These are phyloP conservation scores for Melanotaenia duboulayi DNA, from an alignment of 2,113 vertebrate species.

Conservation along the genomic window DNA sequence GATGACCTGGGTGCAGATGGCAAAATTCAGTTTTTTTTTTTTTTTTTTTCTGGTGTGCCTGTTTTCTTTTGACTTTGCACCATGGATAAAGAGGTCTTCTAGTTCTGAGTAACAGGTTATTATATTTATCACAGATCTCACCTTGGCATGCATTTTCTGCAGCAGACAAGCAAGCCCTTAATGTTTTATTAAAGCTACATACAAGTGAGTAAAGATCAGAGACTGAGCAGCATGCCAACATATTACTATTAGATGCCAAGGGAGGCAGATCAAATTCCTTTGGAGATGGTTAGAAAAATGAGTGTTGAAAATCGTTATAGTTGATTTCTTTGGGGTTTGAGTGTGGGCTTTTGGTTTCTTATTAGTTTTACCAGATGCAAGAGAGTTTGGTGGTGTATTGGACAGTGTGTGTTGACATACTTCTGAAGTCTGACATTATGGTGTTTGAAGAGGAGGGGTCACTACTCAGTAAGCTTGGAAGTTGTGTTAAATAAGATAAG, in stretches of 20 bases:
- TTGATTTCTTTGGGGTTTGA: constrained; percentile 65
- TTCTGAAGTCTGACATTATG: constrained; percentile 34
- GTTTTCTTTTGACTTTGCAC: constrained; percentile 30
- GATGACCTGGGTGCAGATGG: constrained; percentile 55
- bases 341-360: constrained; percentile 59
- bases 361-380: constrained; percentile 35
- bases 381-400: constrained; percentile 30
- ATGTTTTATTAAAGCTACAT: constrained; percentile 78
- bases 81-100: constrained; percentile 5
- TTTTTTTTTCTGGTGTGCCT: not conserved
- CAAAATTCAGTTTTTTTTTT: constrained; percentile 31
- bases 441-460: constrained; percentile 16
- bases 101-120: constrained; percentile 49
- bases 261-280: constrained; percentile 79
- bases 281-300: constrained; percentile 69
- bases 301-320: constrained; percentile 70
- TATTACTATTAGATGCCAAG: constrained; percentile 68
- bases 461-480: constrained; percentile 21
- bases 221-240: constrained; percentile 71
- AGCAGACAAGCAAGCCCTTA: constrained; percentile 60
- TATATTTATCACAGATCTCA: constrained; percentile 67
- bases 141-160: constrained; percentile 66
- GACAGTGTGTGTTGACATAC: constrained; percentile 18
- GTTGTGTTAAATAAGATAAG: no score
- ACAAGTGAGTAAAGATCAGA: constrained; percentile 75